Conservation (phyloP, 92 coral and sea anemone genomes). For the Desmophyllum pertusum region DNA sequence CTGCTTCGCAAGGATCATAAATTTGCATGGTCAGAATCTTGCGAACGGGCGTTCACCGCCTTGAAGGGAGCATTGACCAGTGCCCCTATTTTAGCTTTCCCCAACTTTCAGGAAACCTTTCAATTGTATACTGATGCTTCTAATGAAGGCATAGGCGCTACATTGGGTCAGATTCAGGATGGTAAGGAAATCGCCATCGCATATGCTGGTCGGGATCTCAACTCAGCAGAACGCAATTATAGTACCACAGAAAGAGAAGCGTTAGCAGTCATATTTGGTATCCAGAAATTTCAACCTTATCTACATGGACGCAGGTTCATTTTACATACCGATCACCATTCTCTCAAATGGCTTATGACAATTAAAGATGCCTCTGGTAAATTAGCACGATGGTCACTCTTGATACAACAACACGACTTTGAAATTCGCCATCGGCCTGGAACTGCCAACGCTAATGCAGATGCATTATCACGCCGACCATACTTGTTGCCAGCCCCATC, state of each 20-base stretch:
- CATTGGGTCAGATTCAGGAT: conserved; percentile 48
- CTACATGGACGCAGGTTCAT: conserved; percentile 45
- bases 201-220: conserved; percentile 49
- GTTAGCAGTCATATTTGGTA: conserved; percentile 48
- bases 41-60: conserved; percentile 46
- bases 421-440: conserved; percentile 61
- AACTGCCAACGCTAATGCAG: conserved; percentile 46
- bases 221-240: conserved; percentile 57
- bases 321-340: conserved; percentile 59
- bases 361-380: conserved; percentile 38
- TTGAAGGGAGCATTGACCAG: conserved; percentile 34
- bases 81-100: conserved; percentile 67
- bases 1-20: conserved; percentile 46
- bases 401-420: conserved; percentile 50
- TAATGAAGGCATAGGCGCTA: conserved; percentile 45
- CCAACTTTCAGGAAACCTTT: conserved; percentile 49
- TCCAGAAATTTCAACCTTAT: conserved; percentile 50
- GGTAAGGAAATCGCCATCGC: conserved; percentile 49
- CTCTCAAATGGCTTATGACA: conserved; percentile 49
- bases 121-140: conserved; percentile 52
- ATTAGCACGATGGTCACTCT: conserved; percentile 55
- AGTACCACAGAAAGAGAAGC: conserved; percentile 60
- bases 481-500: background rate
- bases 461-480: conserved; percentile 56
- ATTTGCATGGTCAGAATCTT: conserved; percentile 52